Conservation (phyloP, 2,888 invertebrate genomes). For the Cataglyphis livida region DNA sequence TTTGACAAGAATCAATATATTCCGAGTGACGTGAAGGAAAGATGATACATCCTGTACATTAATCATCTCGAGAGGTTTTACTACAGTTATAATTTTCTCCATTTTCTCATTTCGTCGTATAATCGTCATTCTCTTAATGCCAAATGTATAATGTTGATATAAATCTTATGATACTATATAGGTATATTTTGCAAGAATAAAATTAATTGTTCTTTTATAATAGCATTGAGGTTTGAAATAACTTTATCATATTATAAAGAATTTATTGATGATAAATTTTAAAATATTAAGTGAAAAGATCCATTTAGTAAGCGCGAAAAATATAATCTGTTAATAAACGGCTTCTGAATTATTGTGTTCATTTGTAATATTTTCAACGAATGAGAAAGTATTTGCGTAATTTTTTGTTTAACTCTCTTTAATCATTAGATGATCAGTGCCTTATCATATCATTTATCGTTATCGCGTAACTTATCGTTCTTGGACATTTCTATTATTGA, state of each 20-base stretch:
- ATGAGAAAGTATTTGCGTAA: slow-evolving; percentile 43
- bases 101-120: neutral
- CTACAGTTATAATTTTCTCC: slow-evolving; percentile 37
- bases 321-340: slow-evolving; percentile 28
- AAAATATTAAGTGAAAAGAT: slow-evolving; percentile 7
- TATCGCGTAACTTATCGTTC: slow-evolving; percentile 67
- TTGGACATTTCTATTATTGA: slow-evolving; percentile 71
- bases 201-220: neutral
- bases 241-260: neutral
- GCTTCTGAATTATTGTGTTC: slow-evolving; percentile 1
- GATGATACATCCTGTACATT: slow-evolving; percentile 48
- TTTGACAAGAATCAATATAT: slow-evolving; percentile 32
- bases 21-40: slow-evolving; percentile 6
- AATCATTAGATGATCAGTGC: slow-evolving; percentile 61
- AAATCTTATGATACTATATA: neutral
- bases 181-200: neutral
- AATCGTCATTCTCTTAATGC: slow-evolving; percentile 16
- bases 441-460: slow-evolving; percentile 67
- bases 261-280: neutral
- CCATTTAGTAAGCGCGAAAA: neutral
- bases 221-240: neutral
- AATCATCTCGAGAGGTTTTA: slow-evolving; percentile 65
- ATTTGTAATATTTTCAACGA: slow-evolving; percentile 19
- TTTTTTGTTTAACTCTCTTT: slow-evolving; percentile 60
- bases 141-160: neutral